These are phyloP conservation scores for Rhea americana DNA, from an alignment of 2,113 vertebrate species.

Conservation along the genomic window DNA sequence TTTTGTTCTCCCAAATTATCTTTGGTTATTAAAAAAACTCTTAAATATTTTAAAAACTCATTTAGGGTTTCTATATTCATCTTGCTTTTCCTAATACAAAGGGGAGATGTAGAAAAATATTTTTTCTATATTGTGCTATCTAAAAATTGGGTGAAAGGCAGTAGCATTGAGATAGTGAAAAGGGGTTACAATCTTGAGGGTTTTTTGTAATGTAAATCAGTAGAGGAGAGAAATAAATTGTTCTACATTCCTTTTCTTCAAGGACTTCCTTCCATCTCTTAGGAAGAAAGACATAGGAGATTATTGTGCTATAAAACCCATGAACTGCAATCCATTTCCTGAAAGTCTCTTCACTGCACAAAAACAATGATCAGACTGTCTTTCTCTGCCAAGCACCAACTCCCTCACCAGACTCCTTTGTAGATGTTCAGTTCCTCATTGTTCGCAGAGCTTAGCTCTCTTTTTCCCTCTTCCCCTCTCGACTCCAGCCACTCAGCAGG, in stretches of 20 bases:
- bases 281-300: background rate
- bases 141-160: background rate
- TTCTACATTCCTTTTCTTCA: background rate
- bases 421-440: background rate
- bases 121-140: background rate
- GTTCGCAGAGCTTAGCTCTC: background rate
- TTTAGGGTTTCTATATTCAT: too few species aligned
- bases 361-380: background rate
- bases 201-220: background rate
- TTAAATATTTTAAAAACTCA: background rate
- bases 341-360: background rate
- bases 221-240: background rate
- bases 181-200: background rate
- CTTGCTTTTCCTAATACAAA: background rate
- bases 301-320: background rate
- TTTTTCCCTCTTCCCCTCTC: background rate
- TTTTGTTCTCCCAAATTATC: background rate
- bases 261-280: background rate
- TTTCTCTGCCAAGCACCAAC: background rate
- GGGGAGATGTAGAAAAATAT: background rate
- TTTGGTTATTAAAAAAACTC: background rate
- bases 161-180: background rate
- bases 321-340: background rate
- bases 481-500: background rate
- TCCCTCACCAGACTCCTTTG: background rate